Base-by-base conservation (phyloP, 1,140 invertebrate species). In the Drosophila micromelanica region DNA sequence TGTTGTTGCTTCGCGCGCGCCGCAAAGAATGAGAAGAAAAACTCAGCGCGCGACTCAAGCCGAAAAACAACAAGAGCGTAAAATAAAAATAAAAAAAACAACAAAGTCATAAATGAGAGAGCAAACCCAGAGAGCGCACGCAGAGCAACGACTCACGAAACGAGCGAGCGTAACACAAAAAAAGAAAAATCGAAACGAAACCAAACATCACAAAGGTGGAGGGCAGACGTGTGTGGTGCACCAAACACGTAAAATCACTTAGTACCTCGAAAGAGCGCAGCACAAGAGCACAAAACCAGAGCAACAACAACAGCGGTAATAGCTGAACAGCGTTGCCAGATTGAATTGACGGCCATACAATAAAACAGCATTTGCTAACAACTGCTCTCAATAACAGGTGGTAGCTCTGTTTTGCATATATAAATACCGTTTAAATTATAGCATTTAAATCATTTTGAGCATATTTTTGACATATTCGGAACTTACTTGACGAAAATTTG, bases 241-340 rank as follows among this genome's bases (percentile, higher is more conserved):
- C 76, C 87, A 81, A 80, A 91, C 89, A 90, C 89, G 89, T 89
- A 90, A 90, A 90, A 90, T 89, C 89, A 90, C 89, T 90, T 90
- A 90, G 87, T 78, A 63, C 60, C 62, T 70, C 55, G 62, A 51
- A 76, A 73, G 70, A 71, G 63, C 52, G 57, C 40, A 68, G 46
- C 49, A 55, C 40, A 49, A 63, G 40, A 12, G 40, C 52, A 60
- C 59, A 43, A 69, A 79, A 67, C 59, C 71, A 82, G 65, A 70
- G 72, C 62, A 59, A 20, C 38, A 71, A 55, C 51, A 48, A 57
- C 54, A 68, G 40, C 51, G 13, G 30, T 52, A 48, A 51, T 43
- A 49, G 20, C 35, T 38, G 35, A 40, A 20, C 46, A 64, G 73
- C 55, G 73, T 75, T 75, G 73, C 73, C 73, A 75, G 68, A 75